These are phyloP conservation scores for Lepus timidus DNA, from an alignment of 2,113 vertebrate genomes.

Conservation along the genomic window DNA sequence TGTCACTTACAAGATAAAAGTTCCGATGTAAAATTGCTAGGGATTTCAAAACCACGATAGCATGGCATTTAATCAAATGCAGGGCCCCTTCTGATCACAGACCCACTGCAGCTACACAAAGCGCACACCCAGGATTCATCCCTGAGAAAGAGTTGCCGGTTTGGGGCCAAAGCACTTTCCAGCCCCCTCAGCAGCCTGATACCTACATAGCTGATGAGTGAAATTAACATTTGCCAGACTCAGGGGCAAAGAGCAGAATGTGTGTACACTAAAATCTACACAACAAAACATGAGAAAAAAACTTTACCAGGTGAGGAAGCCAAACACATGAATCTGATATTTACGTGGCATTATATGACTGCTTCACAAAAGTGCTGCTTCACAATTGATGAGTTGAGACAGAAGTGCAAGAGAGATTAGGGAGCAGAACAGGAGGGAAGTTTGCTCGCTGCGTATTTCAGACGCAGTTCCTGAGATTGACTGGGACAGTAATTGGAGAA, in stretches of 20 bases:
- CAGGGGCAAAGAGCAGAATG: neutral
- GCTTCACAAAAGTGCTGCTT: neutral
- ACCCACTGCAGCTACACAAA: no score
- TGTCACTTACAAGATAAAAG: neutral
- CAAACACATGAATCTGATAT: neutral
- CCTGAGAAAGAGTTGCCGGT: neutral
- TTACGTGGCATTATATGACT: neutral
- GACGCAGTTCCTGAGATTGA: constrained; percentile 61
- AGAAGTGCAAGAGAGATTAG: neutral
- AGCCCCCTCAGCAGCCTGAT: neutral
- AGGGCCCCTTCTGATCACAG: neutral
- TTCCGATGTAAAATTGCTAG: neutral
- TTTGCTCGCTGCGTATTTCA: constrained; percentile 42
- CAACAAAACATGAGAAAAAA: neutral
- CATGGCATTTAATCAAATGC: neutral
- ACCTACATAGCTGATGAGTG: neutral
- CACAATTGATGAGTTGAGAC: neutral
- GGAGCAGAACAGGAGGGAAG: neutral
- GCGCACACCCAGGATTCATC: neutral
- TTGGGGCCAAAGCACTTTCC: neutral
- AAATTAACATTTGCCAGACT: neutral
- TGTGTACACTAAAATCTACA: neutral
- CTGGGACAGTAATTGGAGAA: constrained; percentile 74
- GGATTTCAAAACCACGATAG: neutral
- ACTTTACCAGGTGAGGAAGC: neutral